Conservation (phyloP, 2,888 invertebrate genomes). For the Calliphora vomitoria region DNA sequence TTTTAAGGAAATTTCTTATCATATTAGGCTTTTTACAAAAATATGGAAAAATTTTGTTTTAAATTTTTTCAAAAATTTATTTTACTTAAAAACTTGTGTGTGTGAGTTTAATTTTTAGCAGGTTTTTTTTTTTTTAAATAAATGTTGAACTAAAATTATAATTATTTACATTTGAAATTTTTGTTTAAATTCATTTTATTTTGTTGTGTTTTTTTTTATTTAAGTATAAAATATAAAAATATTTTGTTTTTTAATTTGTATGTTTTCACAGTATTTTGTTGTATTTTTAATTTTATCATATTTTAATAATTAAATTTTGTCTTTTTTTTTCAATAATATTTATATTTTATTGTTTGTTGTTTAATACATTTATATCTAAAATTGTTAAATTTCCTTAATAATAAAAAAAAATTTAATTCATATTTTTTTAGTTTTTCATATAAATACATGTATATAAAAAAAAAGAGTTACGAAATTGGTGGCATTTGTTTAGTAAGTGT, state of each 20-base stretch:
- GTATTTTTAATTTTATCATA: slow-evolving; percentile 1
- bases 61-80: slow-evolving; percentile 26
- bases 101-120: slow-evolving; percentile 48
- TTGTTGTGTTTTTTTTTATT: slow-evolving; percentile 22
- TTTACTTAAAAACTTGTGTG: slow-evolving; percentile 63
- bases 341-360: slow-evolving; percentile 24
- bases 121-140: slow-evolving; percentile 4
- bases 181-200: slow-evolving; percentile 57
- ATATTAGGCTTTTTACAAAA: no score
- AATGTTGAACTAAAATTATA: slow-evolving; percentile 17
- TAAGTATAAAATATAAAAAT: slow-evolving; percentile 71
- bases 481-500: slow-evolving; percentile 69
- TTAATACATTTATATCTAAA: slow-evolving; percentile 65
- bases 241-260: slow-evolving; percentile 24
- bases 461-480: slow-evolving; percentile 71
- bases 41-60: neutral
- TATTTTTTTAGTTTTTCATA: slow-evolving; percentile 33
- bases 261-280: slow-evolving; percentile 40
- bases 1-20: no score
- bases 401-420: slow-evolving; percentile 55
- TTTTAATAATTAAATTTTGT: slow-evolving; percentile 38
- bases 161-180: slow-evolving; percentile 57
- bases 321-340: slow-evolving; percentile 53
- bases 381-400: slow-evolving; percentile 55
- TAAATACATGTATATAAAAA: slow-evolving; percentile 63